A percentile compares a stretch with the other conserved stretches of the same genome.
Conservation (phyloP, 2,888 invertebrate genomes). For the Aporophyla lueneburgensis region DNA sequence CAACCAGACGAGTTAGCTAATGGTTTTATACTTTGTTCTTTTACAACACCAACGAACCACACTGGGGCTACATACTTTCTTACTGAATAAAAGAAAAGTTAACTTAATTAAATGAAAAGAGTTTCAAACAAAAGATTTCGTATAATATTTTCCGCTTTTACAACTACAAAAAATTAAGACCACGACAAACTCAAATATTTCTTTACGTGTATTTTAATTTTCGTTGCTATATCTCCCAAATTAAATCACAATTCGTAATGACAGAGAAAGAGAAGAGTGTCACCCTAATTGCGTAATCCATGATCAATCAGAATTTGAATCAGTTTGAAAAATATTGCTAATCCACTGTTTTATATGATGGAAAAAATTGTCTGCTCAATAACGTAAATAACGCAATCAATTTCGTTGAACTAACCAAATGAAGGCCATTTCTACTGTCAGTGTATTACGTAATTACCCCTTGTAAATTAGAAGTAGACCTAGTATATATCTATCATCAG, state of each 20-base stretch:
- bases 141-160: neutral
- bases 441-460: no score
- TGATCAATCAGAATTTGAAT: no score
- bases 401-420: no score
- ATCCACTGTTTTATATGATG: no score
- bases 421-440: no score
- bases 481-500: neutral
- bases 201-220: neutral
- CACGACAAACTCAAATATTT: neutral
- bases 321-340: no score
- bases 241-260: neutral
- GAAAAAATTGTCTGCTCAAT: no score
- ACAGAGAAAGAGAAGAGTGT: neutral
- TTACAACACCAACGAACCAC: neutral
- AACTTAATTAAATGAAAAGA: neutral
- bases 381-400: no score
- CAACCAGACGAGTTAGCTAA: neutral
- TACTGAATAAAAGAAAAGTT: neutral
- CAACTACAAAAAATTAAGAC: neutral
- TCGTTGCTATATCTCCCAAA: neutral
- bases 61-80: neutral
- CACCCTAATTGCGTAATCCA: no score
- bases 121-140: neutral
- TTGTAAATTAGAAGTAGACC: neutral
- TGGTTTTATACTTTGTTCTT: slow-evolving; percentile 10